A percentile compares a stretch with the other conserved stretches of the same genome.
Conservation (phyloP, 2,888 invertebrate species). For the Apotomis betuletana region DNA sequence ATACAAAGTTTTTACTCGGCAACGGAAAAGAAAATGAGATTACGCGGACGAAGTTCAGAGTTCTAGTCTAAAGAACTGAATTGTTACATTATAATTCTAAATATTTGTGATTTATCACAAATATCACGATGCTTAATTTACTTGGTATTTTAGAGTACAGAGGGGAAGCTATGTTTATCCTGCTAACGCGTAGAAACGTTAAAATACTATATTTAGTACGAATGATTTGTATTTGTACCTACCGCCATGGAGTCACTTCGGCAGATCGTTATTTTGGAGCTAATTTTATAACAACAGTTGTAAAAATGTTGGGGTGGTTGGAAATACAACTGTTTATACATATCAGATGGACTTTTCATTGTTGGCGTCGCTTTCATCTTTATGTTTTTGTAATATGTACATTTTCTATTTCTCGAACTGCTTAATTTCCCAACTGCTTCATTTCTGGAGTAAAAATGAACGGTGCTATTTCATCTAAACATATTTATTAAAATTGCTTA, state of each 20-base stretch:
- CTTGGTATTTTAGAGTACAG: not conserved
- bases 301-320: slow-evolving; percentile 8
- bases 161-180: slow-evolving; percentile 14
- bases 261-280: slow-evolving; percentile 8
- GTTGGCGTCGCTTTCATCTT: too few species aligned
- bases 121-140: not conserved
- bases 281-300: slow-evolving; percentile 14
- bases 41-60: too few species aligned
- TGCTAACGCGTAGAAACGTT: slow-evolving; percentile 11
- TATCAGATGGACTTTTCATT: not conserved
- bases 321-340: slow-evolving; percentile 1
- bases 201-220: slow-evolving; percentile 19
- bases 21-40: too few species aligned
- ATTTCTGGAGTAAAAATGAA: too few species aligned
- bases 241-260: slow-evolving; percentile 4
- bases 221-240: slow-evolving; percentile 12
- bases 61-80: too few species aligned
- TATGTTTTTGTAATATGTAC: too few species aligned
- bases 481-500: slow-evolving; percentile 3
- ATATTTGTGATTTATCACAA: too few species aligned
- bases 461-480: not conserved
- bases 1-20: too few species aligned
- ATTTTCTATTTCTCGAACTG: too few species aligned
- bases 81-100: too few species aligned
- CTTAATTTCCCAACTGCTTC: too few species aligned